Evolutionary conservation across 2,113 vertebrate species (phyloP), one percentile per base, ranked within the genome.

Genomic region (Takifugu flavidus): DNA sequence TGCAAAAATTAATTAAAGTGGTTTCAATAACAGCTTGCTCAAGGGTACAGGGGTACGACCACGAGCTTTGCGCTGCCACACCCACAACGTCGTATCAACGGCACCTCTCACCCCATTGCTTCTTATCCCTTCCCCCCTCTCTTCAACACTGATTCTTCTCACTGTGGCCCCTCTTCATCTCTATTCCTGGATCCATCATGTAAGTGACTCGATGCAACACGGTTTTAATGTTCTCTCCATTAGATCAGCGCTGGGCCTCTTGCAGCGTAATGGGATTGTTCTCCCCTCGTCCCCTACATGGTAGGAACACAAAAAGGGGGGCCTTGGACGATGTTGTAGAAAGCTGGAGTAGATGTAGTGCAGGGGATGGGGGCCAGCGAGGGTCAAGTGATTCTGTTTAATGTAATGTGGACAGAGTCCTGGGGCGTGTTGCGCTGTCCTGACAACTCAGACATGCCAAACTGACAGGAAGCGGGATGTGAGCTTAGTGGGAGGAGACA

Each of bases 1-100:
- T 77, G 72, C 62, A 59, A 73, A 75, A 80, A 87, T 87, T 91
- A 93, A 89, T 90, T 84, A 90, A 90, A 87, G 80, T 89, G 87
- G 54, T 61, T 79, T 88, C 90, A 92, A 90, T 82, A 87, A 92
- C 90, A 92, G 87, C 44, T 66, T 47, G 85, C 90, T 90, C 89
- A 90, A 89, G 83, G 89, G 89, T 87, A 90, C 5, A 3, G 62
- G 43, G 70, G 79, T 65, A 74, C 85, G 72, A 65, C 84, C 74
- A 56, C 72, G 43, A 71, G 53, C 62, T 57, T 70, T 70, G 56
- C 56, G 45, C n/a, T 27, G 65, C 66, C 15, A 1, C 74, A 70
- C 78, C 75, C 74, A 64, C 66, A 47, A 65, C 66, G 67, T 88
- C 78, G 77, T 31, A 71, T 75, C 43, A 50, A 77, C 72, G 59